Evolutionary conservation across 2,797 vertebrate species (phyloP), one percentile per base, ranked within the genome.

Genomic region (Eupleurogrammus muticus): DNA sequence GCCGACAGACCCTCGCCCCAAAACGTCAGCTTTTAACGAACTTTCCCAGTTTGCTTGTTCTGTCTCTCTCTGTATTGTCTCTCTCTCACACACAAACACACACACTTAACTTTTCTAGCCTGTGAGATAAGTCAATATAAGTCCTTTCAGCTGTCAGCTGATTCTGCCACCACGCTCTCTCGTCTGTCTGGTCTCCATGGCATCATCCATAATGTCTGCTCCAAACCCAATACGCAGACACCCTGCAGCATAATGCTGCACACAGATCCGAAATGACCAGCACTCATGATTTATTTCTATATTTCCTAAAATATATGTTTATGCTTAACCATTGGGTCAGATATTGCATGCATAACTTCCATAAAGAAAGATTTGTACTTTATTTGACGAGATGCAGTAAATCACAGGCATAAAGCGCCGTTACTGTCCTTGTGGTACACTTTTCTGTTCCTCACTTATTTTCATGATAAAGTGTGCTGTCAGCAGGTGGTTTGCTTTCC

Each of bases 101-200:
- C 70, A 58, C 71, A 53, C 56, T 66, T 48, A 67, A 64, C 66
- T 58, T 85, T 89, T 79, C 80, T 77, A 49, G 81, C 52, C 84
- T 91, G 93, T 94, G 94, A 94, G 94, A 93, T 88, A 94, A 94
- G 94, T 93, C 91, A 94, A 94, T 90, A 94, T 70, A 53, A 84
- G 89, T 87, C 79, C 82, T 73, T 89, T 92, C 80, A 90, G 85
- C 79, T 90, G 87, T 91, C 89, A 77, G 60, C 79, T 74, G 70
- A 73, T 82, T 83, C 48, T 60, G 50, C 57, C 53, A n/a, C 67
- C 64, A 52, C 5, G 14, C 70, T 66, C 77, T 78, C 34, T 70
- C 42, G 34, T 66, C 70, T 55, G 64, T 72, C 85, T 76, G 65
- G 92, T 94, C 87, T 81, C 91, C 89, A 92, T 93, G 90, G 88